Base-by-base conservation (phyloP, 2,113 vertebrate species). In the Campylorhamphus procurvoides region DNA sequence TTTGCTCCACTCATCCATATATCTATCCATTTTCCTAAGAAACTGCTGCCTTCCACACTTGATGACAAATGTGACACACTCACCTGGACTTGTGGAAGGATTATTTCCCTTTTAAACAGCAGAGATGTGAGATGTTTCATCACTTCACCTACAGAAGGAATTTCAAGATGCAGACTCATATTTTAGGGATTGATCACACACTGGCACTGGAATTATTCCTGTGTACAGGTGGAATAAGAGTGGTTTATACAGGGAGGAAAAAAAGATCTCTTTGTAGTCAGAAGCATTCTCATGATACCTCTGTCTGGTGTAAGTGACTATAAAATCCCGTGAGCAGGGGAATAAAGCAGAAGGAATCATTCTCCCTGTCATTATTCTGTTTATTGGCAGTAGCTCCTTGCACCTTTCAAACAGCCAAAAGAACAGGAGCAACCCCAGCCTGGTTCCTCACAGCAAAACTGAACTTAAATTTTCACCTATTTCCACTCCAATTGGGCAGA, bases 381-480 rank as follows among this genome's bases (percentile, higher is more conserved):
- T 64, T 59, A 50, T 22, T 33, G 22, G 20, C 46, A 59, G n/a
- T 9, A 71, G 50, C n/a, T 7, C 9, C 49, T 78, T 23, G 29
- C 10, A 58, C 37, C 8, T 71, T 23, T 35, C 58, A 80, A 80
- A 75, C 31, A 63, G 39, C 20, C 8, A 5, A 59, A 88, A 92
- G 24, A 77, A 33, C 24, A 33, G 68, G 19, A 84, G 39, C 16
- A 8, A 60, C 29, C 53, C 29, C 80, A 60, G 56, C 14, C 66
- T 84, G 37, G 23, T 73, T 87, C 49, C 76, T 67, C 78, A 63
- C n/a, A 73, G 40, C 39, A 49, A 88, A 92, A 55, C 69, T 84
- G 73, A 96, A 84, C 75, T 92, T 31, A 52, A 73, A 52, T 67
- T 87, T 89, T 96, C 64, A 73, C 93, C 60, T 86, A 49, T 86